These are phyloP conservation scores for Eulemur macaco DNA, from an alignment of 2,113 vertebrate genomes.

Conservation along the genomic window DNA sequence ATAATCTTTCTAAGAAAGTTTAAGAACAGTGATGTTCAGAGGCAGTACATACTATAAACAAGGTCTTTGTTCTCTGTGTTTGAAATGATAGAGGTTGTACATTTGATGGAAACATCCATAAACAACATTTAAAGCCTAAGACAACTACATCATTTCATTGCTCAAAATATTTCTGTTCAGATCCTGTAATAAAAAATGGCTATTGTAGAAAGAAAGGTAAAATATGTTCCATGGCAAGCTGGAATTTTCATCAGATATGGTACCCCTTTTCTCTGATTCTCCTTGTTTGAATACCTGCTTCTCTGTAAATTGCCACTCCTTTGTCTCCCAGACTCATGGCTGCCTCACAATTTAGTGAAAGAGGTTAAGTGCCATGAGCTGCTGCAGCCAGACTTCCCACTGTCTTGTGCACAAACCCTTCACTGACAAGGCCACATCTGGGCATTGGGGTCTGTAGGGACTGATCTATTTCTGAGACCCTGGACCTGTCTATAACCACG, in stretches of 20 bases:
- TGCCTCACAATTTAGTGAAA: neutral
- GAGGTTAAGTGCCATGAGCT: neutral
- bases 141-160: neutral
- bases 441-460: too few relatives aligned
- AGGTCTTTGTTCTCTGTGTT: neutral
- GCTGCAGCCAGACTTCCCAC: neutral
- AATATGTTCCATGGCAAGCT: neutral
- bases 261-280: neutral
- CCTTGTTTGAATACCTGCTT: neutral
- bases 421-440: neutral
- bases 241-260: neutral
- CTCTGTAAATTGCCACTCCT: neutral
- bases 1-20: conserved; percentile 7
- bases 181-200: neutral
- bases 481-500: neutral
- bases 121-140: neutral
- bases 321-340: neutral
- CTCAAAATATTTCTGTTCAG: neutral
- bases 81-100: neutral
- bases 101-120: conserved; percentile 20
- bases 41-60: neutral
- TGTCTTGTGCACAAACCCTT: neutral
- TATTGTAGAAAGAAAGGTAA: neutral
- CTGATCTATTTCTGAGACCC: neutral
- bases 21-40: conserved; percentile 14